Conservation (phyloP, 2,797 vertebrate species). For the Hephaestus fuliginosus region DNA sequence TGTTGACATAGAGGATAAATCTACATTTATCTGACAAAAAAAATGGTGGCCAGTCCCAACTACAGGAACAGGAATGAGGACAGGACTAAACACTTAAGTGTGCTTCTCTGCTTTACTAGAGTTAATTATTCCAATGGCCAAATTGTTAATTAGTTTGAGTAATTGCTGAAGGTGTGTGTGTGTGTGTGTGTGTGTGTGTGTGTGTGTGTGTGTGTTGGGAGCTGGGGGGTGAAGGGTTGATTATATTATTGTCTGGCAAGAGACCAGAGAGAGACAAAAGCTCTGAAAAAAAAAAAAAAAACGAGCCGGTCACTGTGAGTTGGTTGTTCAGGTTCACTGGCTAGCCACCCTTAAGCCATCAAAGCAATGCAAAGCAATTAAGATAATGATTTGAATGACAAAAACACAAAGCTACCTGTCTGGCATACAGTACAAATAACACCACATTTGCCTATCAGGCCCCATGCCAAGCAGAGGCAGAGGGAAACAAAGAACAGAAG, state of each 20-base stretch:
- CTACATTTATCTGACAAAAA: conserved; percentile 25
- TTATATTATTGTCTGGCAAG: conserved; percentile 57
- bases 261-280: conserved; percentile 30
- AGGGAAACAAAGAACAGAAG: conserved; percentile 45
- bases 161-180: conserved; percentile 59
- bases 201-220: conserved; percentile 17
- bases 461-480: conserved; percentile 21
- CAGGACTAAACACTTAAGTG: conserved; percentile 12
- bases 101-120: conserved; percentile 41
- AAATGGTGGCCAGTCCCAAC: conserved; percentile 35
- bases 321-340: conserved; percentile 57
- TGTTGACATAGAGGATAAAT: conserved; percentile 1
- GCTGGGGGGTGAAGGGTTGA: conserved; percentile 24
- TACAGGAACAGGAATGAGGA: conserved; percentile 11
- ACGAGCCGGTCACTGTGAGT: conserved; percentile 23
- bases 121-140: conserved; percentile 64
- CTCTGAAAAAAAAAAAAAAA: conserved; percentile 1
- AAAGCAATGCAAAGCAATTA: conserved; percentile 69
- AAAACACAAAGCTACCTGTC: conserved; percentile 63
- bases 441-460: conserved; percentile 51
- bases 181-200: conserved; percentile 5
- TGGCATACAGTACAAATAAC: conserved; percentile 52
- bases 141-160: conserved; percentile 75
- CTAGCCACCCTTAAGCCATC: conserved; percentile 38
- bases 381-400: conserved; percentile 73